Percentiles rank a stretch among this genome's conserved stretches.
Conservation (phyloP, 2,113 vertebrate species). For the Atractosteus spatula region DNA sequence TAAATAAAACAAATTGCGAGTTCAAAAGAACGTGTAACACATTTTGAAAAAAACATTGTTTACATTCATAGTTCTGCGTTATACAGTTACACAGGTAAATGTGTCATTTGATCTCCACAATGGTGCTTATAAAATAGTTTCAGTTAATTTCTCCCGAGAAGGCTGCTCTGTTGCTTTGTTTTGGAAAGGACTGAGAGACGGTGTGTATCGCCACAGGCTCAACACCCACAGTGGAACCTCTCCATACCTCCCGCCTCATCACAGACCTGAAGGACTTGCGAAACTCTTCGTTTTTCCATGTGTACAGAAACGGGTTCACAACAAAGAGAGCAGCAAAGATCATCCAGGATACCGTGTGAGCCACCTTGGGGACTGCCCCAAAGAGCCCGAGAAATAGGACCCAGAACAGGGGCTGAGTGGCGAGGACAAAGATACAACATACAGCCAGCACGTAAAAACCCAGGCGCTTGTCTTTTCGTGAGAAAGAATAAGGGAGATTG, state of each 20-base stretch:
- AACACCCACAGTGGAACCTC: constrained; percentile 30
- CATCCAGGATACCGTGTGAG: constrained; percentile 74
- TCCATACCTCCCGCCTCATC: constrained; percentile 53
- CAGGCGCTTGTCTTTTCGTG: constrained; percentile 69
- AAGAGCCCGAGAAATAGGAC: constrained; percentile 69
- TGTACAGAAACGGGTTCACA: constrained; percentile 81
- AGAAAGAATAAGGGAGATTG: constrained; percentile 71
- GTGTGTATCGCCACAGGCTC: constrained; percentile 38
- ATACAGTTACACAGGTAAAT: too few species aligned
- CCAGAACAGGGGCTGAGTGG: constrained; percentile 79
- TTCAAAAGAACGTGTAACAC: too few species aligned
- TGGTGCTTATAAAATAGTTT: neutral
- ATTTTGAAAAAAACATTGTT: too few species aligned
- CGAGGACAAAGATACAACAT: constrained; percentile 74
- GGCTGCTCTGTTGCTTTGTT: constrained; percentile 39
- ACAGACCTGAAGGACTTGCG: constrained; percentile 72
- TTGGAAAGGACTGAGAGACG: constrained; percentile 36
- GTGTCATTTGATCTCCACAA: too few species aligned
- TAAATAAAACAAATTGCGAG: too few species aligned
- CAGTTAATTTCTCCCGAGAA: constrained; percentile 36
- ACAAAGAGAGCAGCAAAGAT: constrained; percentile 77
- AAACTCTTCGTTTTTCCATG: constrained; percentile 85
- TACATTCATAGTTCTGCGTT: too few species aligned
- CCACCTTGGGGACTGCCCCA: constrained; percentile 60
- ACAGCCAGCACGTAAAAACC: constrained; percentile 77